A percentile compares a stretch with the other conserved stretches of the same genome.
Evolutionary conservation across 1,140 invertebrate species (phyloP).

Genomic region (Cherax destructor): DNA sequence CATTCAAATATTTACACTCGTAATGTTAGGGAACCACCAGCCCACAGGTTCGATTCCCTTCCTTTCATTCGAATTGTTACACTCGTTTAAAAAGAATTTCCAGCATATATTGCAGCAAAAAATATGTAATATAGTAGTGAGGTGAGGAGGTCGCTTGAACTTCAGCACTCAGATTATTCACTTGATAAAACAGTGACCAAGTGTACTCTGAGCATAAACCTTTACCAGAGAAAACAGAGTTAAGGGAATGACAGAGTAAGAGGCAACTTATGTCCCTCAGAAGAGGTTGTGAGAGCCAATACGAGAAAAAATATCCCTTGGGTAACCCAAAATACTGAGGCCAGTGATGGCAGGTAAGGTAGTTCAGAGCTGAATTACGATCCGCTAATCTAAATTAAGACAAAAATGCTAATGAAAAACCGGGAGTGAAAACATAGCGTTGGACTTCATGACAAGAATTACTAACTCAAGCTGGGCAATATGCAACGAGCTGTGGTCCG

Average conservation of each 20-base stretch:
- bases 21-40: no score
- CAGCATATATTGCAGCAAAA: no score
- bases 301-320: neutral
- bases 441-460: neutral
- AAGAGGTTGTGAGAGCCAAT: neutral
- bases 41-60: no score
- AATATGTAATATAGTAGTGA: no score
- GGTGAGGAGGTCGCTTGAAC: no score
- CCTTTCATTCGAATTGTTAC: no score
- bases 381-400: neutral
- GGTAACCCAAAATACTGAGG: neutral
- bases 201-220: neutral
- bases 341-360: neutral
- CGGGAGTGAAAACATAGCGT: neutral
- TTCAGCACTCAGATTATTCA: neutral
- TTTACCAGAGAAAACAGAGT: neutral
- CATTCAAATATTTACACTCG: no score
- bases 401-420: constrained; percentile 6
- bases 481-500: neutral
- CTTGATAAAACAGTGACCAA: neutral
- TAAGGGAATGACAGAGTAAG: neutral
- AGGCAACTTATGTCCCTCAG: neutral
- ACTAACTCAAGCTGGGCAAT: neutral
- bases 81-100: no score
- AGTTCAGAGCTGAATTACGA: neutral